Percentiles rank a stretch among this genome's conserved stretches.
phyloP scores from a whole-genome alignment of 2,797 vertebrate genomes.

The Danio tinwini region DNA sequence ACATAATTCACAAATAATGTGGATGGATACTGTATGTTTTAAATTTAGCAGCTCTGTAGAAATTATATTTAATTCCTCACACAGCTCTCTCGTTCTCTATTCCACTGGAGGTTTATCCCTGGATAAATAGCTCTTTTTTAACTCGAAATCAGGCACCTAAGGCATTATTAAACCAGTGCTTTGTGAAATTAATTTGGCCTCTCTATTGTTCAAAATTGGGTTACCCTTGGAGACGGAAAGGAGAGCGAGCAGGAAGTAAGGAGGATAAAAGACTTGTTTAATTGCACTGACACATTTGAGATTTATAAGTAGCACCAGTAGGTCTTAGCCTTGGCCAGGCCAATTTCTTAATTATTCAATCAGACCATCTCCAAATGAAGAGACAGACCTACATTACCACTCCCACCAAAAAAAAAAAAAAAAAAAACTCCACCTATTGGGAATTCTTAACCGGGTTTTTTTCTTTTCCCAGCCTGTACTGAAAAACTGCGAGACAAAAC shows the following conservation, averaged over 20 bases:
- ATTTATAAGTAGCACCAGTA: slow-evolving; percentile 77
- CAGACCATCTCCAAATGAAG: slow-evolving; percentile 58
- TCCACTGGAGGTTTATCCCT: slow-evolving; percentile 76
- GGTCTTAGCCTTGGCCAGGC: slow-evolving; percentile 75
- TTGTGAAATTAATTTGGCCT: slow-evolving; percentile 83
- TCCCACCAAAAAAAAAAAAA: no score
- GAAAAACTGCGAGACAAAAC: slow-evolving; percentile 19
- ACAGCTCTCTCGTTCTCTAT: slow-evolving; percentile 36
- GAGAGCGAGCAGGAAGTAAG: slow-evolving; percentile 46
- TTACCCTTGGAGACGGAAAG: slow-evolving; percentile 72
- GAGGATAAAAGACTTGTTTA: slow-evolving; percentile 75
- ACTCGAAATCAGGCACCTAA: slow-evolving; percentile 79
- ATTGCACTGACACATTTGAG: slow-evolving; percentile 80
- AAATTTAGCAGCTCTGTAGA: slow-evolving; percentile 45
- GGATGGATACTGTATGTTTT: not conserved
- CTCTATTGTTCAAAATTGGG: slow-evolving; percentile 79
- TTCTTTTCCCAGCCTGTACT: not conserved
- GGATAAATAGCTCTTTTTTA: slow-evolving; percentile 81
- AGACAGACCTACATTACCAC: slow-evolving; percentile 51
- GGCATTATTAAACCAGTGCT: slow-evolving; percentile 84
- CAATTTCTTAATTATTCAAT: slow-evolving; percentile 73
- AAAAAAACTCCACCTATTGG: slow-evolving; percentile 64
- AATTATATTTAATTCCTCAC: slow-evolving; percentile 70
- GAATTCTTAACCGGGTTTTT: slow-evolving; percentile 69
- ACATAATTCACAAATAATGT: not conserved